These are phyloP conservation scores for Oreochromis tanganicae DNA, from an alignment of 2,113 vertebrate species.

Conservation along the genomic window DNA sequence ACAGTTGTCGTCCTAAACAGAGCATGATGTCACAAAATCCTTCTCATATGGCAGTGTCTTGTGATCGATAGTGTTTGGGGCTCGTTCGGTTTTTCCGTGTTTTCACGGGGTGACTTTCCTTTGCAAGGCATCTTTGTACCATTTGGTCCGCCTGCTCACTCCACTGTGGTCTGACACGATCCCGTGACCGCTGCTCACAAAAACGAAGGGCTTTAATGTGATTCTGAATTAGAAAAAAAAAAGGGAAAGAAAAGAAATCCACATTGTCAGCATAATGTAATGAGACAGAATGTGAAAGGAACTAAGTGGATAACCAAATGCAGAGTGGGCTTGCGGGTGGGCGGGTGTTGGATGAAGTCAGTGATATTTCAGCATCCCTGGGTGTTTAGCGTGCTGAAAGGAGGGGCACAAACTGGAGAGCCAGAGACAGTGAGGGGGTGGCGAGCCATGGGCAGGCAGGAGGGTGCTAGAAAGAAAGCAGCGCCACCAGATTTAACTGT, in stretches of 20 bases:
- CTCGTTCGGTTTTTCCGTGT: background rate
- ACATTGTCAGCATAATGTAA: slow-evolving; percentile 53
- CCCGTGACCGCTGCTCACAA: background rate
- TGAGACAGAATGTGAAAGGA: slow-evolving; percentile 52
- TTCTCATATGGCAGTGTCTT: background rate
- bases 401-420: background rate
- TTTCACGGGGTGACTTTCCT: background rate
- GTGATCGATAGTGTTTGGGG: background rate
- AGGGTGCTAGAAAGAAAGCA: slow-evolving; percentile 19
- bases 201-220: slow-evolving; percentile 31
- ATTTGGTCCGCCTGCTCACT: background rate
- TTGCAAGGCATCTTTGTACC: background rate
- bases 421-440: slow-evolving; percentile 23
- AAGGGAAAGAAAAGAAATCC: background rate
- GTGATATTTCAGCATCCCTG: slow-evolving; percentile 61
- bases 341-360: slow-evolving; percentile 45
- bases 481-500: background rate
- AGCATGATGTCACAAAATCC: background rate
- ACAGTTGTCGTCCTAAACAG: background rate
- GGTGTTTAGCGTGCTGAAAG: slow-evolving; percentile 45
- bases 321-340: slow-evolving; percentile 43
- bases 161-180: background rate
- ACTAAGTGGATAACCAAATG: slow-evolving; percentile 56
- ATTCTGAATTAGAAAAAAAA: background rate
- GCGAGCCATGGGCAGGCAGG: background rate